Conservation (phyloP, 2,797 vertebrate species). For the Manis crassicaudata region DNA sequence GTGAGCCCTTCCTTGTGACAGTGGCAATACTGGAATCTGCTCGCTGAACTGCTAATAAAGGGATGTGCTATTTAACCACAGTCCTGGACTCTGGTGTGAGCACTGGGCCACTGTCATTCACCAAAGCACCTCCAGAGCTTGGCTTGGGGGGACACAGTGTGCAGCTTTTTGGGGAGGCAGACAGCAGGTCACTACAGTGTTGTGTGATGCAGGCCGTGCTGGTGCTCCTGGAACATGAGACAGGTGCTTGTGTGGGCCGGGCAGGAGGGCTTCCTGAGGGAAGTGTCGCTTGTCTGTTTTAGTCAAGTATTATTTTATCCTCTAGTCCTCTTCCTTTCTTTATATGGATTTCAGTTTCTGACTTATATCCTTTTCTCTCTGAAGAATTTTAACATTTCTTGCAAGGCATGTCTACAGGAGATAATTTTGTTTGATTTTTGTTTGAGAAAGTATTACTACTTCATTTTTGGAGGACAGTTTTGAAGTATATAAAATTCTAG, state of each 20-base stretch:
- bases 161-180: not conserved
- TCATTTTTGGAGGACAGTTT: not conserved
- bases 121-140: not conserved
- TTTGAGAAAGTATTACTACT: not conserved
- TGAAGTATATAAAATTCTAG: not conserved
- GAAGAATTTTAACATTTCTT: not conserved
- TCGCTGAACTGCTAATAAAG: slow-evolving; percentile 74
- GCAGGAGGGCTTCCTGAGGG: not conserved
- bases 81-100: not conserved
- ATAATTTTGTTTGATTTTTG: not conserved
- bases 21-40: slow-evolving; percentile 20
- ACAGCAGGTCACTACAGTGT: rapidly evolving
- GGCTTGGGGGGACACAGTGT: not conserved
- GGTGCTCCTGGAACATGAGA: not conserved
- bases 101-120: not conserved
- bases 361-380: not conserved
- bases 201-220: not conserved
- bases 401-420: not conserved
- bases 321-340: not conserved
- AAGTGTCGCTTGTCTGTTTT: not conserved
- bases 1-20: not conserved
- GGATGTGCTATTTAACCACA: slow-evolving; percentile 57
- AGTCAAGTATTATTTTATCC: not conserved
- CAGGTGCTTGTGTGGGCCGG: no score
- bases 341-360: not conserved